Evolutionary conservation across 1,140 invertebrate species (phyloP).

Genomic region (Neodiprion pinetum): DNA sequence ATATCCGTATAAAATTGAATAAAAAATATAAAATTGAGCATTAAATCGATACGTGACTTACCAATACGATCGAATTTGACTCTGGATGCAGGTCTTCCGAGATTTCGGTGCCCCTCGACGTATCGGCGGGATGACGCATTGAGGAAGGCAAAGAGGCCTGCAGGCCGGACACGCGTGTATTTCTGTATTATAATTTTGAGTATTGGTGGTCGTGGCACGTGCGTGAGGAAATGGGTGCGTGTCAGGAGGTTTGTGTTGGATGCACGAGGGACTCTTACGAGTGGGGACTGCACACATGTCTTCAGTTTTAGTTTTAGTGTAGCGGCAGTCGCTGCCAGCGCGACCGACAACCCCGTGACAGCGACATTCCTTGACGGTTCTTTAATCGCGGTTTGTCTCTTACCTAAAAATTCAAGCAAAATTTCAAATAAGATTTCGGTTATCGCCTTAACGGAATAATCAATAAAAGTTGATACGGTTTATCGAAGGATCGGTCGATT

Average conservation of each 20-base stretch:
- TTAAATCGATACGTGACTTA: no score
- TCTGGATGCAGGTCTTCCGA: not conserved
- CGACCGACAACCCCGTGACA: constrained; percentile 20
- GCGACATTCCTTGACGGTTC: not conserved
- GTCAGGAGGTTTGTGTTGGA: not conserved
- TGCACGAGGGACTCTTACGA: constrained; percentile 22
- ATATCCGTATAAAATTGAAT: no score
- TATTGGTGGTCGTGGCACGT: not conserved
- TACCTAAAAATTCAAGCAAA: not conserved
- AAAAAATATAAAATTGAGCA: no score
- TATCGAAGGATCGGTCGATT: not conserved
- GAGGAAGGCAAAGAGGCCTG: not conserved
- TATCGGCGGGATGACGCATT: not conserved
- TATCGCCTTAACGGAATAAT: not conserved
- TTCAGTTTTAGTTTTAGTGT: constrained; percentile 52
- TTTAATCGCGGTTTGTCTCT: not conserved
- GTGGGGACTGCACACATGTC: constrained; percentile 50
- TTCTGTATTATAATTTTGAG: not conserved
- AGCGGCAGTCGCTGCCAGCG: constrained; percentile 43
- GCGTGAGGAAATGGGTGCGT: not conserved
- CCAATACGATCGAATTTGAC: not conserved
- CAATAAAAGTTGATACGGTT: not conserved
- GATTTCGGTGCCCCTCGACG: not conserved
- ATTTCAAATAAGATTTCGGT: not conserved
- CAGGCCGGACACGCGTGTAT: not conserved